These are phyloP conservation scores for Hyalella azteca DNA, from an alignment of 2,888 invertebrate genomes.

Conservation along the genomic window DNA sequence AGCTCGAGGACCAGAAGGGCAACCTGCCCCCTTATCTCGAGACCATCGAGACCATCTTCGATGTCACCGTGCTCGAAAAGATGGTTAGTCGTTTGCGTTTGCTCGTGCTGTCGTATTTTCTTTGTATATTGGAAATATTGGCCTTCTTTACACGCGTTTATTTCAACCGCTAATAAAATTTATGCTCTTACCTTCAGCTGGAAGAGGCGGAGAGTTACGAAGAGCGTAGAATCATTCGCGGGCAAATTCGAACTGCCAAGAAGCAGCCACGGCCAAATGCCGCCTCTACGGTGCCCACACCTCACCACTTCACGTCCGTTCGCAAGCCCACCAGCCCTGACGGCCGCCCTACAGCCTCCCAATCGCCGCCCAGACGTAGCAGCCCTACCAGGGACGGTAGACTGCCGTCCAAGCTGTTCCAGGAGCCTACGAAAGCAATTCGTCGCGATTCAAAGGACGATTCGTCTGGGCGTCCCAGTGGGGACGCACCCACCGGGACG, in stretches of 20 bases:
- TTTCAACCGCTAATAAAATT: not conserved
- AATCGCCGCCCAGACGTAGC: not conserved
- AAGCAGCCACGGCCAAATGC: slow-evolving; percentile 33
- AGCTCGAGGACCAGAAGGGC: slow-evolving; percentile 45
- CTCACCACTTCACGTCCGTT: not conserved
- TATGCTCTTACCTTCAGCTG: slow-evolving; percentile 67
- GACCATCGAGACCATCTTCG: slow-evolving; percentile 48
- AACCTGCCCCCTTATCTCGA: slow-evolving; percentile 48
- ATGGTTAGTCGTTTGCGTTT: slow-evolving; percentile 42
- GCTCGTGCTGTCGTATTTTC: not conserved
- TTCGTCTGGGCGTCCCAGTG: too few species aligned
- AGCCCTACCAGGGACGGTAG: not conserved
- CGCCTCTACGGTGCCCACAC: not conserved
- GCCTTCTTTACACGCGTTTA: not conserved
- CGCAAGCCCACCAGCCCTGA: not conserved
- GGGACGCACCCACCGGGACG: not conserved
- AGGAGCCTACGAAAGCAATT: not conserved
- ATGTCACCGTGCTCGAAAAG: slow-evolving; percentile 48
- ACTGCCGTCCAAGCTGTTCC: not conserved
- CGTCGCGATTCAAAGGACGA: too few species aligned
- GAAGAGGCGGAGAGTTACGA: slow-evolving; percentile 80
- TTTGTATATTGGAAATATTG: not conserved
- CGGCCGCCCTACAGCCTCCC: not conserved
- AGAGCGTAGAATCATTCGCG: slow-evolving; percentile 75
- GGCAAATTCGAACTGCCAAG: slow-evolving; percentile 77